phyloP scores from a whole-genome alignment of 2,888 invertebrate species.

The Eueremaeus valkanovi region DNA sequence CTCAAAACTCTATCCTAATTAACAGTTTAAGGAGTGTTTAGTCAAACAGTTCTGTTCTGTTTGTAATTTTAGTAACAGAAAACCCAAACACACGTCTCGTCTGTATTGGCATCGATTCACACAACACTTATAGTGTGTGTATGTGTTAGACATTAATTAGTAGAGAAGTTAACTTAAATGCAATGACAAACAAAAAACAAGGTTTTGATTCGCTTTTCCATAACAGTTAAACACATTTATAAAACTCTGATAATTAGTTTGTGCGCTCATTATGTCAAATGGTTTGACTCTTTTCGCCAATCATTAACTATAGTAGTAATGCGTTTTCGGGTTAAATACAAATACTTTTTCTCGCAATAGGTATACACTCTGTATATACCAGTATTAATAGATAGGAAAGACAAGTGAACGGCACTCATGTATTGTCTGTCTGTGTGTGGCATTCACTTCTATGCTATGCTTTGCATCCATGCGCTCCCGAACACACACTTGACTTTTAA shows the following conservation, averaged over 20 bases:
- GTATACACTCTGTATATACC: too few species aligned
- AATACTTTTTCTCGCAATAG: neutral
- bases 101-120: slow-evolving; percentile 7
- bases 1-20: slow-evolving; percentile 16
- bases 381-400: neutral
- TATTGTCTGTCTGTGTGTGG: slow-evolving; percentile 19
- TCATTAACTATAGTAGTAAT: neutral
- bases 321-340: neutral
- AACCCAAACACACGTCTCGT: neutral
- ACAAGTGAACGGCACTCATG: neutral
- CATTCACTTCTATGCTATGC: neutral
- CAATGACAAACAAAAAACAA: slow-evolving; percentile 29
- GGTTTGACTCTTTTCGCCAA: neutral
- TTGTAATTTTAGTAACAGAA: slow-evolving; percentile 29
- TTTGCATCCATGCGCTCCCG: neutral
- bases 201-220: slow-evolving; percentile 6
- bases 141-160: slow-evolving; percentile 25
- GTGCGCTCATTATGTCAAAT: slow-evolving; percentile 23
- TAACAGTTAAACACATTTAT: slow-evolving; percentile 4
- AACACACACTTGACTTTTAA: slow-evolving; percentile 16
- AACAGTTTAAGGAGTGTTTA: slow-evolving; percentile 28
- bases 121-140: slow-evolving; percentile 19
- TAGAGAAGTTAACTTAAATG: slow-evolving; percentile 12
- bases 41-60: slow-evolving; percentile 1
- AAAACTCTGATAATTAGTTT: slow-evolving; percentile 6